Evolutionary conservation across 1,140 invertebrate species (phyloP).

Genomic region (Drosophila grimshawi): DNA sequence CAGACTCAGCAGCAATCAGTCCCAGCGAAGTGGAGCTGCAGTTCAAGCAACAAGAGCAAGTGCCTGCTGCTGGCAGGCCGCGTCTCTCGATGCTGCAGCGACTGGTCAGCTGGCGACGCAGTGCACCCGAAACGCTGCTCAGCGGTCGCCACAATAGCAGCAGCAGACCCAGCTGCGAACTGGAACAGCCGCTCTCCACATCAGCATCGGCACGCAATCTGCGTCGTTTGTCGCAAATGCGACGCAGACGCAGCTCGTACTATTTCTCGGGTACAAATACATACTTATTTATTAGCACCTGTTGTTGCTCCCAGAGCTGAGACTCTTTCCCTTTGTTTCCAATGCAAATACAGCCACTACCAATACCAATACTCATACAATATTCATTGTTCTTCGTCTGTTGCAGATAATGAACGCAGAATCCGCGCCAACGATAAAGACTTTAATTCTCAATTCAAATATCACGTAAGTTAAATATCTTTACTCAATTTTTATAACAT

Average conservation of each 20-base stretch:
- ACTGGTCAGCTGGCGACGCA: constrained; percentile 47
- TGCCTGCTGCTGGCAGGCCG: not conserved
- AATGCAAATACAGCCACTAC: too few relatives aligned
- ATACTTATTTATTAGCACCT: not conserved
- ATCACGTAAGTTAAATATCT: constrained; percentile 93
- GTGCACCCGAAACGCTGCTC: constrained; percentile 31
- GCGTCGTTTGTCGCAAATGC: constrained; percentile 72
- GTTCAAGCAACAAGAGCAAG: constrained; percentile 42
- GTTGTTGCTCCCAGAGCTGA: not conserved
- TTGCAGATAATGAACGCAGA: constrained; percentile 87
- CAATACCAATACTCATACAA: too few relatives aligned
- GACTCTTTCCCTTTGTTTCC: not conserved
- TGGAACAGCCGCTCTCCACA: constrained; percentile 44
- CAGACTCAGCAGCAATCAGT: not conserved
- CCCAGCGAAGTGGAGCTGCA: constrained; percentile 27
- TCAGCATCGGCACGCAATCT: constrained; percentile 54
- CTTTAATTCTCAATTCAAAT: constrained; percentile 98
- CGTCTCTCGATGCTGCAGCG: constrained; percentile 44
- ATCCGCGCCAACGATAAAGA: constrained; percentile 97
- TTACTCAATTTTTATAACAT: too few relatives aligned
- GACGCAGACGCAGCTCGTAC: constrained; percentile 77
- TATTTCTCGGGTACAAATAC: constrained; percentile 76
- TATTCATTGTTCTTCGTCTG: not conserved
- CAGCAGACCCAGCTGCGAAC: constrained; percentile 10
- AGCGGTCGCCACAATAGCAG: constrained; percentile 17